phyloP scores from a whole-genome alignment of 2,888 invertebrate species.

The Cryptophagus acutangulus region DNA sequence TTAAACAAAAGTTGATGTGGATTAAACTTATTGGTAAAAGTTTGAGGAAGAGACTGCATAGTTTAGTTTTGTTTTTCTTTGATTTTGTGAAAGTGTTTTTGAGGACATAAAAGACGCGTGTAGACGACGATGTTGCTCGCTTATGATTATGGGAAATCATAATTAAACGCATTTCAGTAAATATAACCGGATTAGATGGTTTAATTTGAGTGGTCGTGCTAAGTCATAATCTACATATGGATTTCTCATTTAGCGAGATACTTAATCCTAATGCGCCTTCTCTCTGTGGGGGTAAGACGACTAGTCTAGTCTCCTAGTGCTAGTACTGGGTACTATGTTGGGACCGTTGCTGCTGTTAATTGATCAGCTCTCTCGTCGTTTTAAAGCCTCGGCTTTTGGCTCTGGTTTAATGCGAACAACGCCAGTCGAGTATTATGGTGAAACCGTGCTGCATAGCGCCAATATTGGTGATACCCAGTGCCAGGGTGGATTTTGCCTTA shows the following conservation, averaged over 20 bases:
- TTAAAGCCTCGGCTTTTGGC: slow-evolving; percentile 26
- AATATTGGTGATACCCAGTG: slow-evolving; percentile 48
- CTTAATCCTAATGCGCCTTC: slow-evolving; percentile 40
- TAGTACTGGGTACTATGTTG: slow-evolving; percentile 21
- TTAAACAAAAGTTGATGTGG: too few relatives aligned
- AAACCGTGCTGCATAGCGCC: slow-evolving; percentile 44
- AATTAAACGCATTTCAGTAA: slow-evolving; percentile 8
- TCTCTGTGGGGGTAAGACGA: slow-evolving; percentile 30
- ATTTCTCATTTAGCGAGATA: slow-evolving; percentile 43
- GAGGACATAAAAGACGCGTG: too few relatives aligned
- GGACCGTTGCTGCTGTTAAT: slow-evolving; percentile 41
- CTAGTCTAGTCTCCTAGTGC: too few relatives aligned
- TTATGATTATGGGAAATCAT: slow-evolving; percentile 2
- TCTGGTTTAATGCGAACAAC: slow-evolving; percentile 1
- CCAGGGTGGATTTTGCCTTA: slow-evolving; percentile 35
- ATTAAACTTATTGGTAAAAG: too few relatives aligned
- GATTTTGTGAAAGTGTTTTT: too few relatives aligned
- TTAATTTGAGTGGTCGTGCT: slow-evolving; percentile 31
- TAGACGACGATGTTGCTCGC: too few relatives aligned
- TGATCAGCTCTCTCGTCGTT: slow-evolving; percentile 39
- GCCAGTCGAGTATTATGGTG: slow-evolving; percentile 19
- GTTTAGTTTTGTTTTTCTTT: too few relatives aligned
- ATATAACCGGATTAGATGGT: slow-evolving; percentile 29
- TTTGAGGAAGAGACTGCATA: too few relatives aligned
- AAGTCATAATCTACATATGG: slow-evolving; percentile 43